Base-by-base conservation (phyloP, 2,888 invertebrate species). In the Hofmannophila pseudospretella region DNA sequence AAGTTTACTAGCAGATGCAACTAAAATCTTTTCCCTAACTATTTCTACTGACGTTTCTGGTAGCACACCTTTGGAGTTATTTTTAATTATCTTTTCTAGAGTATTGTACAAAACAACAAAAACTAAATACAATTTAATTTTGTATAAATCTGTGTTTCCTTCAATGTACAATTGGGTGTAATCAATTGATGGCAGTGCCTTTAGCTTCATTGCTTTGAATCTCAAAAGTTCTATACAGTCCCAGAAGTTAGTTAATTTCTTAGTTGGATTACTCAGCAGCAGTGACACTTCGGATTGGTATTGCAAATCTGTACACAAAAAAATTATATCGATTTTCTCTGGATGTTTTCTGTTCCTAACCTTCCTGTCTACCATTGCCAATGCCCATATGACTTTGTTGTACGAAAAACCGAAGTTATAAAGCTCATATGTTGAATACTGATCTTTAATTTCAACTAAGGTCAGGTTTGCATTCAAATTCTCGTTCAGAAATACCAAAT, bases 191-290 rank as follows among this genome's bases (percentile, higher is more conserved):
- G 82, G 81, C 13, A 77, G 39, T 4, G 41, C 41, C 42, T 69
- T 81, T 1, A 51, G 39, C 50, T 80, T 85, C 19, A 69, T 54
- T 3, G 59, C 52, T 51, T 65, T 75, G 35, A 61, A 78, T 36
- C 81, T 49, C 2, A 84, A 32, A 2, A 70, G 26, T 58, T 80
- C 79, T 32, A 86, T 49, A 2, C 69, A 67, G 44, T 85, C 86
- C 73, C 73, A 77, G 32, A 68, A 51, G 19, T 68, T 25, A 1
- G 66, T 68, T 2, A 86, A 49, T 37, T 47, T 61, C 41, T 60
- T 62, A 16, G 63, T 46, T 0, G 73, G 67, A 45, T 82, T 85
- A 8, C 60, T 47, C 3, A 76, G 10, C 2, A 82, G 49, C 9
- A 51, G 38, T n/a, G 47, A 39, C 5, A 66, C 16, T 36, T 73